Base-by-base conservation (phyloP, 2,797 vertebrate genomes). In the Melanotaenia parkinsoni region DNA sequence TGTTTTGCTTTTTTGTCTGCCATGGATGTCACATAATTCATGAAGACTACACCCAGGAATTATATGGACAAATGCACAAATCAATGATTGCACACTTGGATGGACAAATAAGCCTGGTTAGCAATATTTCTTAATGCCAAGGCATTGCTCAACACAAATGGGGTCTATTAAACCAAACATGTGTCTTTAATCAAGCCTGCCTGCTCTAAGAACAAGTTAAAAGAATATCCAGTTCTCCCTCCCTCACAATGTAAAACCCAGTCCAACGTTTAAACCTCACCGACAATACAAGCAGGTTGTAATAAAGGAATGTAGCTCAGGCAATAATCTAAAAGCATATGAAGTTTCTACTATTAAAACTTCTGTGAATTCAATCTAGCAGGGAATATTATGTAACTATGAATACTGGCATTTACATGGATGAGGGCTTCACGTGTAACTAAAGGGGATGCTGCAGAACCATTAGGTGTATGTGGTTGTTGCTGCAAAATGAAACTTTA, bases 151-250 rank as follows among this genome's bases (percentile, higher is more conserved):
- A 94, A 93, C 84, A 87, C 88, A 80, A 91, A 66, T 63, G 77
- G 75, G 84, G 79, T 84, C 82, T 80, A 79, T 92, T 88, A 90
- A 90, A 85, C 69, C 57, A 33, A 74, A 79, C 94, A 95, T 94
- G 85, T 95, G 95, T 90, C 81, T 93, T 85, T 73, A 92, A 95
- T 95, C 87, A 94, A 18, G 63, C 24, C 30, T n/a, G 81, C 86
- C 82, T 83, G 73, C 74, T 82, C 77, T 72, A 74, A 86, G 81
- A 84, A 75, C 74, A 72, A 37, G 72, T 69, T 67, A 71, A 77
- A 88, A 78, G 63, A 79, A 79, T 78, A 67, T 85, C 74, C 80
- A 78, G 64, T 83, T 79, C 80, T 80, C 79, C 58, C 43, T 82
- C 62, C 45, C 79, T 72, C 66, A 40, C 38, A 65, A 70, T 53